Evolutionary conservation across 2,797 vertebrate genomes (phyloP).

Genomic region (Chrysolophus pictus): DNA sequence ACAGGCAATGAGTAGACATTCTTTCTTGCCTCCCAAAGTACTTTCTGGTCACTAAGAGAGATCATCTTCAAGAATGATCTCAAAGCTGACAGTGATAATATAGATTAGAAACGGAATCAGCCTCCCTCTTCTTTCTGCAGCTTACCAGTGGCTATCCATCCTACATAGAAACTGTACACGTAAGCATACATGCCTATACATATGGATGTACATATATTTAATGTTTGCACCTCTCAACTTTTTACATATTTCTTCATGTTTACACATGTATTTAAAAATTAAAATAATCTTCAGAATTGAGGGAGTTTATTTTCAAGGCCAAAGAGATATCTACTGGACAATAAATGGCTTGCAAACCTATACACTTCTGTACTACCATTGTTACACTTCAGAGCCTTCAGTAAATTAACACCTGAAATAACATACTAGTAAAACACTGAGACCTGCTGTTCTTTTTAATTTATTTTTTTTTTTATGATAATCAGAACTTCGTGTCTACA

Average conservation of each 20-base stretch:
- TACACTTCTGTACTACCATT: not conserved
- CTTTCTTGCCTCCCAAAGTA: not conserved
- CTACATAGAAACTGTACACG: not conserved
- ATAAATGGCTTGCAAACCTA: not conserved
- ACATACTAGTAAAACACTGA: not conserved
- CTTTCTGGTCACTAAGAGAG: not conserved
- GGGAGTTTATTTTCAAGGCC: not conserved
- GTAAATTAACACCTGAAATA: not conserved
- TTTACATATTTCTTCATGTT: not conserved
- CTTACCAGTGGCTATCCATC: not conserved
- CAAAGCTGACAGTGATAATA: not conserved
- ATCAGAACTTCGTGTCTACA: not conserved
- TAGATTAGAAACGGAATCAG: not conserved
- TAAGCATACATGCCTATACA: not conserved
- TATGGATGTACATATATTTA: not conserved
- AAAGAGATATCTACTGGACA: not conserved
- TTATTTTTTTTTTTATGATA: not conserved
- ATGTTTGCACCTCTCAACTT: not conserved
- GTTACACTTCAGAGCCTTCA: not conserved
- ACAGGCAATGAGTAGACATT: not conserved
- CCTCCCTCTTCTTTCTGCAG: not conserved
- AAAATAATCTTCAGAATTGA: not conserved
- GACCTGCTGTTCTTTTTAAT: not conserved
- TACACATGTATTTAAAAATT: not conserved
- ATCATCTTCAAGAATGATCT: not conserved